Percentiles rank a stretch among this genome's conserved stretches.
Conservation (phyloP, 2,797 vertebrate genomes). For the Psittacula echo region DNA sequence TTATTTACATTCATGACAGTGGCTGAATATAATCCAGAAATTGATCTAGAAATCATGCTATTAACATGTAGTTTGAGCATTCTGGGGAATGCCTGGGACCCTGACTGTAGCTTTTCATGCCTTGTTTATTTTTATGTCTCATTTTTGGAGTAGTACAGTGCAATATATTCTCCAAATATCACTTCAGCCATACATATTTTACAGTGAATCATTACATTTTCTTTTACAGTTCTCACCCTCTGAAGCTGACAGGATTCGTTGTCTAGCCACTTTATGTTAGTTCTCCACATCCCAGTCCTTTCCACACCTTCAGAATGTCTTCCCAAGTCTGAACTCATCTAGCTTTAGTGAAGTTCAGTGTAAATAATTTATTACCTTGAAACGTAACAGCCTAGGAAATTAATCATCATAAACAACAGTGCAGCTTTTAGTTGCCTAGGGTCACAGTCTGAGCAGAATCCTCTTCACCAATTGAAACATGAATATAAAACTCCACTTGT, state of each 20-base stretch:
- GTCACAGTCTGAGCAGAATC: neutral
- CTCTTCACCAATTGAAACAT: constrained; percentile 23
- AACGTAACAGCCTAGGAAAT: constrained; percentile 50
- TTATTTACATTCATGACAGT: neutral
- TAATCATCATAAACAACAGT: constrained; percentile 69
- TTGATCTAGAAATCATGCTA: neutral
- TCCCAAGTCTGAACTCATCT: constrained; percentile 27
- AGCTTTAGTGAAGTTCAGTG: constrained; percentile 28
- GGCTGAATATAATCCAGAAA: neutral
- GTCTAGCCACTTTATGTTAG: neutral
- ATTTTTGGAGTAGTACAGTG: neutral
- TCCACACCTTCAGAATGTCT: constrained; percentile 10
- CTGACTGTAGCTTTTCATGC: neutral
- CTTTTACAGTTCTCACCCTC: neutral
- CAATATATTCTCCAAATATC: neutral
- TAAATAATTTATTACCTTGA: constrained; percentile 62
- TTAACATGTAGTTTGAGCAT: neutral
- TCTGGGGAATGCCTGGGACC: neutral
- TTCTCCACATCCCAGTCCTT: neutral
- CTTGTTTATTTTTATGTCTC: neutral
- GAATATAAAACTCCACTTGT: constrained; percentile 28
- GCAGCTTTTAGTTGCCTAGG: constrained; percentile 64
- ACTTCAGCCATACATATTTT: neutral
- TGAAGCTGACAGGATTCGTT: neutral
- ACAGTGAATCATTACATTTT: neutral